These are phyloP conservation scores for Motacilla alba DNA, from an alignment of 2,113 vertebrate genomes.

Conservation along the genomic window DNA sequence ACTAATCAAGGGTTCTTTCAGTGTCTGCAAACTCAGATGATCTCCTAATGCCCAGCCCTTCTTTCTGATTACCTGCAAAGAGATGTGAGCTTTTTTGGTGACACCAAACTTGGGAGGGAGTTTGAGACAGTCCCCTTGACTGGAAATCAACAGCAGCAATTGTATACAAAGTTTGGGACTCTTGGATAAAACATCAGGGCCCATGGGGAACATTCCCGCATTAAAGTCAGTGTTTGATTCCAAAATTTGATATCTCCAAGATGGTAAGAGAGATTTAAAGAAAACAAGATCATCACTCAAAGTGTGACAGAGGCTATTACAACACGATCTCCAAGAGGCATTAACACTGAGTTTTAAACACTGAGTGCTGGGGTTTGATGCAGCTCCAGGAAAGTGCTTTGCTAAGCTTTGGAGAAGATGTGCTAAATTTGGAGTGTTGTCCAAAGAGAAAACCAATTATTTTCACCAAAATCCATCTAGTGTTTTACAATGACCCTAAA, in stretches of 20 bases:
- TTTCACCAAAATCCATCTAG: slow-evolving; percentile 7
- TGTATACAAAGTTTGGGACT: slow-evolving; percentile 23
- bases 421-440: slow-evolving; percentile 25
- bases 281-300: slow-evolving; percentile 58
- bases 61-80: neutral
- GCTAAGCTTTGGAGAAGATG: neutral
- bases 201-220: neutral
- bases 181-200: slow-evolving; percentile 10
- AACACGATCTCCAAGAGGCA: slow-evolving; percentile 26
- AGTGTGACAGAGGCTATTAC: slow-evolving; percentile 29
- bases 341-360: slow-evolving; percentile 2
- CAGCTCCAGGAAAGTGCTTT: slow-evolving; percentile 32
- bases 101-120: neutral
- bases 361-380: neutral
- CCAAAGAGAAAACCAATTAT: slow-evolving; percentile 29
- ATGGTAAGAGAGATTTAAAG: slow-evolving; percentile 24
- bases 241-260: slow-evolving; percentile 51
- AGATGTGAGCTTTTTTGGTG: neutral
- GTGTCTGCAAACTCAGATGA: neutral
- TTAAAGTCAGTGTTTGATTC: slow-evolving; percentile 4
- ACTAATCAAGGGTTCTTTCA: neutral
- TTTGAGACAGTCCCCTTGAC: neutral
- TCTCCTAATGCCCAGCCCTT: neutral
- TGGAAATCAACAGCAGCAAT: slow-evolving; percentile 2
- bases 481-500: slow-evolving; percentile 15